Base-by-base conservation (phyloP, 2,113 vertebrate genomes). In the Python bivittatus region DNA sequence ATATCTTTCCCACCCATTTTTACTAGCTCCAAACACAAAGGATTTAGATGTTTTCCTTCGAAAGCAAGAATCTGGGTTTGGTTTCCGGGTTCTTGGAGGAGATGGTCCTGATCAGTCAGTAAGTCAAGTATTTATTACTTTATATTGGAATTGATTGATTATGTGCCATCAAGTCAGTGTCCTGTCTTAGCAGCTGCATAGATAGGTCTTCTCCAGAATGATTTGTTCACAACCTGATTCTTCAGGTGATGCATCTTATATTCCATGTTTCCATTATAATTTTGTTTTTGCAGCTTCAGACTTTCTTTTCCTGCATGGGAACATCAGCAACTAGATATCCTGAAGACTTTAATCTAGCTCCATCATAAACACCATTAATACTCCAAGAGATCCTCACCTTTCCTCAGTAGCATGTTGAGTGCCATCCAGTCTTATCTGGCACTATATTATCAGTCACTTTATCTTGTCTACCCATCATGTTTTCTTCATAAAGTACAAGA, bases 1-100 rank as follows among this genome's bases (percentile, higher is more conserved):
- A 58, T 6, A 86, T 84, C 52, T 93, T 92, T 94, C 88, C 93
- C 10, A 38, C 85, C 33, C 33, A 79, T 42, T 79, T 94, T 96
- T 85, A 88, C 53, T 94, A 99, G 99, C 99, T 93, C 97, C 98
- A 58, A 99, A 99, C 95, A 99, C 99, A 64, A 99, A 98, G 97
- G 99, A 99, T 92, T 96, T 99, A 96, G 99, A 99, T 58, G 98
- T 99, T 95, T 99, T 98, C 95, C 99, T 99, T 94, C 98, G 99
- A 92, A 99, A 99, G 95, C 99, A 99, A 95, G 99, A 99, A 94
- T 99, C 99, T 0, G 99, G 99, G 60, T 99, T 99, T 94, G 99
- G 99, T 85, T 99, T 99, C 97, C 97, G 99, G 20, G 99, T 99
- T 48, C 98, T 99, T 1, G 99, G 99, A 93, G 99, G 99, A 89